phyloP scores from a whole-genome alignment of 1,140 invertebrate genomes.

The Habropoda laboriosa region DNA sequence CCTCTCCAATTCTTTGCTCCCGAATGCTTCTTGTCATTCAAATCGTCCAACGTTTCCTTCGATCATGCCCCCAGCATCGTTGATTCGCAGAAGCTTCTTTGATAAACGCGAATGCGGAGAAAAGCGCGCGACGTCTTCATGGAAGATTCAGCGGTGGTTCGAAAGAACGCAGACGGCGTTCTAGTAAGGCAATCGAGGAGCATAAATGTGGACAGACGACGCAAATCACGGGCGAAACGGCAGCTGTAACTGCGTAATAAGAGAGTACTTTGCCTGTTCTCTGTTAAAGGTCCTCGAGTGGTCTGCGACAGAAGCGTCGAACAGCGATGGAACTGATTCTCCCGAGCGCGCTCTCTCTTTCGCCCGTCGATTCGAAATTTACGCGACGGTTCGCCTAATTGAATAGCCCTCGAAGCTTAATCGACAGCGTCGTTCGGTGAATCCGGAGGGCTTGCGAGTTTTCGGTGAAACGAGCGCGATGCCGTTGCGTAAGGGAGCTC shows the following conservation, averaged over 20 bases:
- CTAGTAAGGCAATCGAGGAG: not conserved
- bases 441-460: not conserved
- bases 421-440: not conserved
- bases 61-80: not conserved
- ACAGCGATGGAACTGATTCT: not conserved
- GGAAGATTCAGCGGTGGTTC: not conserved
- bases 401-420: constrained; percentile 21
- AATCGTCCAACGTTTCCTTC: not conserved
- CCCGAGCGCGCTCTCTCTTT: too few species aligned
- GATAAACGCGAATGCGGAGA: not conserved
- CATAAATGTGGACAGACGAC: constrained; percentile 49
- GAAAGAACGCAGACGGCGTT: constrained; percentile 2
- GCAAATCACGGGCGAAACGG: constrained; percentile 75
- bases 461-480: not conserved
- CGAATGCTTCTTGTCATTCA: not conserved
- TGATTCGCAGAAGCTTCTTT: not conserved
- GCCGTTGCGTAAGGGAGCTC: not conserved
- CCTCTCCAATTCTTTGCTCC: not conserved
- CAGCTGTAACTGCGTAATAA: constrained; percentile 79
- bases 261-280: constrained; percentile 64
- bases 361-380: not conserved
- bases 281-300: not conserved
- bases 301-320: constrained; percentile 55
- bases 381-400: not conserved
- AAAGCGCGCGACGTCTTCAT: not conserved